Base-by-base conservation (phyloP, 2,797 vertebrate genomes). In the Perdix hodgsoniae region DNA sequence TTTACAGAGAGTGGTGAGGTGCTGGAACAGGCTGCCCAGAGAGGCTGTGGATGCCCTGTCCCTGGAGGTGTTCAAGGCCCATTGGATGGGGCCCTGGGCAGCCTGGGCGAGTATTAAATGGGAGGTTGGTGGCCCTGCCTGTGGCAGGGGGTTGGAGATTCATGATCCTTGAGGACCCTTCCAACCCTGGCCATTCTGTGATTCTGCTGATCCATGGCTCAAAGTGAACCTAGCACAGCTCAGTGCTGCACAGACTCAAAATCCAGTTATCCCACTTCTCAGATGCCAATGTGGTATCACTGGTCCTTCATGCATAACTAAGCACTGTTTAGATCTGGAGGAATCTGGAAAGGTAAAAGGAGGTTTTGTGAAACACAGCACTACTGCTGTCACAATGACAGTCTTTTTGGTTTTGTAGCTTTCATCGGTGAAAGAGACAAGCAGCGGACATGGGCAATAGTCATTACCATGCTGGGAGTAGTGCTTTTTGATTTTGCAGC, bases 401-500 rank as follows among this genome's bases (percentile, higher is more conserved):
- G 5, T 71, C 35, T 94, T 94, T 65, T 96, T 97, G 93, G 93
- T 95, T 91, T 96, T 95, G 92, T 97, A 99, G 99, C 97, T 35
- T 86, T 99, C 37, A 90, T 98, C 84, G 63, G 40, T 6, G 97
- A 98, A 86, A 90, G 78, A 81, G 42, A 93, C 33, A 93, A 94
- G 50, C 93, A 83, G 95, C 98, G 85, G 23, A 98, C 71, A 0
- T 99, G 98, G 98, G 98, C 98, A 82, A 99, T 99, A 44, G 97
- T 98, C 42, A 93, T 98, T 96, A 99, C 99, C 93, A 99, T 99
- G 99, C 91, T 98, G 35, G 99, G 99, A 23, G 99, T 99, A 33
- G 99, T 99, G 79, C 97, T 99, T 93, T 99, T 99, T 93, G 99
- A 99, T 97, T 99, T 99, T 95, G 98, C 99, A 6, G 99, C 99